Evolutionary conservation across 2,888 invertebrate genomes (phyloP).

Genomic region (Allolobophora icterica): DNA sequence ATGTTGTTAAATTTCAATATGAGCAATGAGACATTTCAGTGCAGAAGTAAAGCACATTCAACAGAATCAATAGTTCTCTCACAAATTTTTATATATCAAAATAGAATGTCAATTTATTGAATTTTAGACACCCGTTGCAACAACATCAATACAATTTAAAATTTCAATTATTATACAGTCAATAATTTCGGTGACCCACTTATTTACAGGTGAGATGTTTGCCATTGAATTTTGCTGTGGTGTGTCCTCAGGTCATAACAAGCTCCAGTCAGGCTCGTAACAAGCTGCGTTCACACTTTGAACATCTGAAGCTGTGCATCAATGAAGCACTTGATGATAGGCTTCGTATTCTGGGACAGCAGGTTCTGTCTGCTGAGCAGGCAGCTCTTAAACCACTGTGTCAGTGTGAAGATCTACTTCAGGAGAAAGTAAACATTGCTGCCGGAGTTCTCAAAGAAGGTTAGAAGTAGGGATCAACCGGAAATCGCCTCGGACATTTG

Average conservation of each 20-base stretch:
- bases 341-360: slow-evolving; percentile 50
- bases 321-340: slow-evolving; percentile 52
- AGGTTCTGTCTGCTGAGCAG: slow-evolving; percentile 53
- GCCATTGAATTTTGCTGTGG: background rate
- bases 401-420: slow-evolving; percentile 57
- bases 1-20: too few relatives aligned
- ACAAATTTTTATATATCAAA: too few relatives aligned
- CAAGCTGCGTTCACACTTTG: slow-evolving; percentile 55
- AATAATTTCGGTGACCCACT: too few relatives aligned
- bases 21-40: too few relatives aligned
- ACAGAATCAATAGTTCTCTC: too few relatives aligned
- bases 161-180: too few relatives aligned
- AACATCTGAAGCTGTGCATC: slow-evolving; percentile 50
- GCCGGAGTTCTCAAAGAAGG: slow-evolving; percentile 57
- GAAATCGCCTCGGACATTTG: too few relatives aligned
- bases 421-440: slow-evolving; percentile 53
- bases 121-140: too few relatives aligned
- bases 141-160: too few relatives aligned
- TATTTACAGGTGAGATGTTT: background rate
- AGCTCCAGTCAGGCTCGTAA: slow-evolving; percentile 37
- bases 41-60: too few relatives aligned
- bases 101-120: too few relatives aligned
- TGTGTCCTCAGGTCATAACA: background rate
- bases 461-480: too few relatives aligned
- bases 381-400: slow-evolving; percentile 54